These are phyloP conservation scores for Acrossocheilus fasciatus DNA, from an alignment of 2,797 vertebrate species.

Conservation along the genomic window DNA sequence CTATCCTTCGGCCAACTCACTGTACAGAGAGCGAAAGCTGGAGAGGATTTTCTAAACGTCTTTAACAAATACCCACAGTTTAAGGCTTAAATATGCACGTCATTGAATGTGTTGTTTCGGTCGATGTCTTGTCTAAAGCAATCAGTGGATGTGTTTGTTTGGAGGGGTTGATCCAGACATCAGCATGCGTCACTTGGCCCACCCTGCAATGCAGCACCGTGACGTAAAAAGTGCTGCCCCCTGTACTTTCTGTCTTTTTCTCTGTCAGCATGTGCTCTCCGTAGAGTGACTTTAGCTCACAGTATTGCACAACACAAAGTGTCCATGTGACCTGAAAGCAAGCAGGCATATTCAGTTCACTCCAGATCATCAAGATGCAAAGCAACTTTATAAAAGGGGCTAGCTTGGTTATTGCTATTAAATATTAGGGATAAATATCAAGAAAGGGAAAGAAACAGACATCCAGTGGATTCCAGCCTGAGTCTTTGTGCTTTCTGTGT, in stretches of 20 bases:
- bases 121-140: constrained; percentile 26
- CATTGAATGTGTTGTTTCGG: neutral
- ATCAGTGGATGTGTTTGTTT: constrained; percentile 28
- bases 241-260: constrained; percentile 25
- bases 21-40: constrained; percentile 39
- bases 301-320: constrained; percentile 67
- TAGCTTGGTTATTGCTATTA: constrained; percentile 58
- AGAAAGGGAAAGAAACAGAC: constrained; percentile 25
- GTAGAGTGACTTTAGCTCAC: constrained; percentile 59
- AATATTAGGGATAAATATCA: constrained; percentile 34
- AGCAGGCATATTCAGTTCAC: constrained; percentile 37
- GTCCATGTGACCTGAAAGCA: constrained; percentile 52
- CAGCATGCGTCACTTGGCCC: constrained; percentile 66
- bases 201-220: constrained; percentile 63
- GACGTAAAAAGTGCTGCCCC: constrained; percentile 20
- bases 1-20: constrained; percentile 11
- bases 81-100: constrained; percentile 42
- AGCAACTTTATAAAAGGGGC: constrained; percentile 49
- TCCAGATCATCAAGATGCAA: constrained; percentile 35
- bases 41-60: constrained; percentile 1
- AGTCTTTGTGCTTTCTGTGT: constrained; percentile 56
- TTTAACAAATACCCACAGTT: constrained; percentile 28
- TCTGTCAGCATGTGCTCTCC: constrained; percentile 55
- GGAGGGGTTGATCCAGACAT: constrained; percentile 65
- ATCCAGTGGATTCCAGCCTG: constrained; percentile 42